Conservation (phyloP, 2,888 invertebrate species). For the Caenorhabditis sinica region DNA sequence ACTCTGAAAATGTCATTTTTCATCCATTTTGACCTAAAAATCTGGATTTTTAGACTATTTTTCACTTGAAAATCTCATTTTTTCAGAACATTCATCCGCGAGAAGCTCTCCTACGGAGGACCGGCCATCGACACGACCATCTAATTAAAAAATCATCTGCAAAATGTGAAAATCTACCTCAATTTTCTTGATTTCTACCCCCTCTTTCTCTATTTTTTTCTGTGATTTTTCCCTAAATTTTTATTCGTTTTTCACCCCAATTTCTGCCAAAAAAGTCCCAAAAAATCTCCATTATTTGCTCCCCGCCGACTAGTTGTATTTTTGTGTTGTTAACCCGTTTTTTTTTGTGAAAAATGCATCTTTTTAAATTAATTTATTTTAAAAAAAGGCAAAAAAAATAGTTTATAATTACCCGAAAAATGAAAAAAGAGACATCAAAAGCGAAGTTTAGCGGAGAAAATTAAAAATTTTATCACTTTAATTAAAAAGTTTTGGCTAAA, state of each 20-base stretch:
- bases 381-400: no score
- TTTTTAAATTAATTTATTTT: no score
- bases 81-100: constrained; percentile 63
- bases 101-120: constrained; percentile 57
- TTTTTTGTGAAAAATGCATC: no score
- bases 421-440: no score
- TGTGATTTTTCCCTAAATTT: background rate
- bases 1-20: background rate
- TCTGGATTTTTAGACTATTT: background rate
- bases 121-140: constrained; percentile 51
- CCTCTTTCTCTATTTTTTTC: background rate
- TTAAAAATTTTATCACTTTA: no score
- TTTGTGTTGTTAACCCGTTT: no score
- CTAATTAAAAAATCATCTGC: background rate
- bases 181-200: background rate
- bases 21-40: background rate
- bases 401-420: no score
- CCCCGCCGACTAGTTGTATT: no score
- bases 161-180: background rate
- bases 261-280: background rate
- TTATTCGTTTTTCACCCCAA: background rate
- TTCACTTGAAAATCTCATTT: background rate
- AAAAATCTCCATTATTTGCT: no score
- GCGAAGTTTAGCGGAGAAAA: no score
- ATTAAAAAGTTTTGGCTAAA: no score